phyloP scores from a whole-genome alignment of 1,140 invertebrate species.

The Heliconius eleuchia region DNA sequence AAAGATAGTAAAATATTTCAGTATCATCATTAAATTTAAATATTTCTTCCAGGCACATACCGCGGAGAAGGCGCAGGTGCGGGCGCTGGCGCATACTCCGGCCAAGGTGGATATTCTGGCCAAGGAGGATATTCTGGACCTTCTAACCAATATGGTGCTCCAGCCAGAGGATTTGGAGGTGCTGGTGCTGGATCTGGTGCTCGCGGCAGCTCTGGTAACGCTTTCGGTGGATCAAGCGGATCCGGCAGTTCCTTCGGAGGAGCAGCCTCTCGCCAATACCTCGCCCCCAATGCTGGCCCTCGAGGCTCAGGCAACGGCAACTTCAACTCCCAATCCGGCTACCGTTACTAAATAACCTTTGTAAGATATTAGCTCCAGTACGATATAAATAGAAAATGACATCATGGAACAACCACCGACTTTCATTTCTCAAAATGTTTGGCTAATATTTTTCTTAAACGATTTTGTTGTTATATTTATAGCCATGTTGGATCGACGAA shows the following conservation, averaged over 20 bases:
- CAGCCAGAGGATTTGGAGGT: slow-evolving; percentile 40
- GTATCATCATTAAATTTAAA: background rate
- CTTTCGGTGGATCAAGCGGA: slow-evolving; percentile 22
- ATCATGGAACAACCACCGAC: slow-evolving; percentile 34
- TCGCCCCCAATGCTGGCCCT: slow-evolving; percentile 65
- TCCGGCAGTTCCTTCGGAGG: slow-evolving; percentile 51
- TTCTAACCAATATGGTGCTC: slow-evolving; percentile 40
- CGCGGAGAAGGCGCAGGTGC: slow-evolving; percentile 66
- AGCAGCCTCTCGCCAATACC: slow-evolving; percentile 68
- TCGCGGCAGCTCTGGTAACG: slow-evolving; percentile 37
- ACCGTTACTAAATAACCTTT: slow-evolving; percentile 59
- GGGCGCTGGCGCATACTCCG: slow-evolving; percentile 40
- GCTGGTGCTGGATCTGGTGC: slow-evolving; percentile 37
- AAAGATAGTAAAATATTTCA: background rate
- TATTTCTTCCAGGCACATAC: slow-evolving; percentile 60
- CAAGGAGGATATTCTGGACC: slow-evolving; percentile 38
- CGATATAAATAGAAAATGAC: slow-evolving; percentile 1
- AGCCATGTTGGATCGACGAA: slow-evolving; percentile 42
- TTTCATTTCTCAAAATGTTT: background rate
- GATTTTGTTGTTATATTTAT: slow-evolving; percentile 33
- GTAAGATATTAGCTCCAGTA: slow-evolving; percentile 27
- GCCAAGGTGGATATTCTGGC: slow-evolving; percentile 38
- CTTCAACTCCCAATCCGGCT: slow-evolving; percentile 72
- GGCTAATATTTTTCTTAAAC: slow-evolving; percentile 18
- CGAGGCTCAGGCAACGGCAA: slow-evolving; percentile 68